Evolutionary conservation across 2,888 invertebrate genomes (phyloP).

Genomic region (Mactromeris polynyma): DNA sequence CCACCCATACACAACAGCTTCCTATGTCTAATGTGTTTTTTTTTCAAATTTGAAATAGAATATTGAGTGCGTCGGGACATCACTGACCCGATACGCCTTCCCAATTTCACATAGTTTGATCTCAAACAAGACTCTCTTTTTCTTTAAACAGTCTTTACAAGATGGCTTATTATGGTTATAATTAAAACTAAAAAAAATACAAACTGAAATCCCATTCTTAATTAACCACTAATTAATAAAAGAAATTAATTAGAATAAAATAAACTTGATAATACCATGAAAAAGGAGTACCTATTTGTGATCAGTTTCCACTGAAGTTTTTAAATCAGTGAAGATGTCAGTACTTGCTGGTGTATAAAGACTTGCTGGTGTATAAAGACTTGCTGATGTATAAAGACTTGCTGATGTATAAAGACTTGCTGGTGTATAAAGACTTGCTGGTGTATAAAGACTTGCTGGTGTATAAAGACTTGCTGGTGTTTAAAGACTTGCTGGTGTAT

Average conservation of each 20-base stretch:
- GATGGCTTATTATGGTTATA: not conserved
- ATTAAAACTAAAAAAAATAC: not conserved
- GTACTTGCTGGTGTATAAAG: too few relatives aligned
- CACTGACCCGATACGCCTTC: not conserved
- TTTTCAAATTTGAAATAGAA: not conserved
- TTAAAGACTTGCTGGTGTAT: too few relatives aligned
- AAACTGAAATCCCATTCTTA: not conserved
- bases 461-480: too few relatives aligned
- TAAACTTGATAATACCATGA: not conserved
- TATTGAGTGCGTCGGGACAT: constrained; percentile 1
- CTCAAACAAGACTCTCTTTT: not conserved
- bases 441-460: too few relatives aligned
- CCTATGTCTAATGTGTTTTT: constrained; percentile 13
- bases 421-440: too few relatives aligned
- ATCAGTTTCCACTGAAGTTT: not conserved
- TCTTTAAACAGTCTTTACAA: not conserved
- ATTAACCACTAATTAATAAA: not conserved
- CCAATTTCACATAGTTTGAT: not conserved
- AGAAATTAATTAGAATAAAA: not conserved
- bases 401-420: too few relatives aligned
- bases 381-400: too few relatives aligned
- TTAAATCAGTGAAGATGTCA: too few relatives aligned
- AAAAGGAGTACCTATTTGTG: not conserved
- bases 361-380: too few relatives aligned
- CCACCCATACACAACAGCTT: constrained; percentile 46